phyloP scores from a whole-genome alignment of 2,797 vertebrate genomes.

The Phataginus tricuspis region DNA sequence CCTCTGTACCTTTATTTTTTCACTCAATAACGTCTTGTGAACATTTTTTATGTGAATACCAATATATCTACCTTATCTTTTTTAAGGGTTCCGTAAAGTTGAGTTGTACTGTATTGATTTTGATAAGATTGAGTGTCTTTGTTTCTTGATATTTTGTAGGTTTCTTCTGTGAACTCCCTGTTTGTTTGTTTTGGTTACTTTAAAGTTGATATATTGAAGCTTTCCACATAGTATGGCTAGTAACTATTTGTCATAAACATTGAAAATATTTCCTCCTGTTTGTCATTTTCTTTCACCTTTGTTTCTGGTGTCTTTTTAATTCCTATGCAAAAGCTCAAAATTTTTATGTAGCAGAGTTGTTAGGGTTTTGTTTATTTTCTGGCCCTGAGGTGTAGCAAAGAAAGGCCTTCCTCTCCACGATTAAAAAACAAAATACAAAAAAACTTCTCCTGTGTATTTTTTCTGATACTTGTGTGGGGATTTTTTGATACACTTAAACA shows the following conservation, averaged over 20 bases:
- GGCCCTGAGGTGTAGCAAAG: not conserved
- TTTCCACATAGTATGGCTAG: not conserved
- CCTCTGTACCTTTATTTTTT: not conserved
- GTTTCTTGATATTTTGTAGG: conserved; percentile 25
- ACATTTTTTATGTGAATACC: conserved; percentile 24
- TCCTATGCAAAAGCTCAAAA: not conserved
- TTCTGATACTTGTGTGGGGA: not conserved
- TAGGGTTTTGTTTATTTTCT: conserved; percentile 43
- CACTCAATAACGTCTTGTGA: not conserved
- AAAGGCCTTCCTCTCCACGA: not conserved
- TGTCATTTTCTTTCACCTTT: conserved; percentile 27
- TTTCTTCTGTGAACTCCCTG: not conserved
- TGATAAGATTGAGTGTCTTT: not conserved
- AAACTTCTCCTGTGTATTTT: not conserved
- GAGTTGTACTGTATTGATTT: conserved; percentile 39
- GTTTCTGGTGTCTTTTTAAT: conserved; percentile 18
- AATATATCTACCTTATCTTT: not conserved
- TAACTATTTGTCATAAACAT: not conserved
- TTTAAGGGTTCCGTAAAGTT: not conserved
- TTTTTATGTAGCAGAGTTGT: conserved; percentile 24
- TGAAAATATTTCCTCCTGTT: conserved; percentile 4
- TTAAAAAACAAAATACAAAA: conserved; percentile 1
- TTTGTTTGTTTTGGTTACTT: not conserved
- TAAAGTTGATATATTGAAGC: not conserved
- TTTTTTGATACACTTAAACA: conserved; percentile 17